These are phyloP conservation scores for Orthosia cruda DNA, from an alignment of 2,888 invertebrate genomes.

Conservation along the genomic window DNA sequence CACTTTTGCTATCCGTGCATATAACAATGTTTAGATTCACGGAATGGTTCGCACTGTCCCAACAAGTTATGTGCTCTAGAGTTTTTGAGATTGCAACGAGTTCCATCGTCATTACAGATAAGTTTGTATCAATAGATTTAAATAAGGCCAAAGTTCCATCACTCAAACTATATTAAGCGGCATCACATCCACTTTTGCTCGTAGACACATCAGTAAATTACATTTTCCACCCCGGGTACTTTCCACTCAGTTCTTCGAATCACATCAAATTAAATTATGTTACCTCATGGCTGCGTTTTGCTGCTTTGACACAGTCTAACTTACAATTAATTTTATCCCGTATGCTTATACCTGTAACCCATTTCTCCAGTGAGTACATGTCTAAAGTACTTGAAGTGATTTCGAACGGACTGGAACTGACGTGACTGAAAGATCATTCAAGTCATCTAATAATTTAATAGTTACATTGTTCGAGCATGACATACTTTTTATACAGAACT, in stretches of 20 bases:
- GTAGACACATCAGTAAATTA: conserved; percentile 20
- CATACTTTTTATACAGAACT: conserved; percentile 22
- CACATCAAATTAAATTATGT: conserved; percentile 13
- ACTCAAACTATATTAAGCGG: too few species aligned
- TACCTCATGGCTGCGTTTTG: conserved; percentile 12
- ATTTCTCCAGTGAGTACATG: conserved; percentile 6
- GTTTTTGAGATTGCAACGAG: too few species aligned
- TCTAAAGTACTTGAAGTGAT: conserved; percentile 3
- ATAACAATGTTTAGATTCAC: too few species aligned
- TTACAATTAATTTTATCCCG: not conserved
- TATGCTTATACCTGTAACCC: conserved; percentile 7
- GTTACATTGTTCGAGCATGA: conserved; percentile 6
- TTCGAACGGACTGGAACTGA: too few species aligned
- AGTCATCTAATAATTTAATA: not conserved
- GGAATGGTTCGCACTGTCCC: too few species aligned
- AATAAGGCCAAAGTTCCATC: not conserved
- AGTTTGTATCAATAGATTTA: not conserved
- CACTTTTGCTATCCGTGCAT: too few species aligned
- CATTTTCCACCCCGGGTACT: conserved; percentile 19
- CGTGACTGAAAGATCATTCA: too few species aligned
- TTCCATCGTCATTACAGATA: too few species aligned
- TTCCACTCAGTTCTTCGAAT: conserved; percentile 19
- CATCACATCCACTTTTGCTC: conserved; percentile 17
- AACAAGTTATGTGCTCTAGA: not conserved
- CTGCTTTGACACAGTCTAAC: not conserved